phyloP scores from a whole-genome alignment of 2,113 vertebrate genomes.

The Peromyscus polionotus region DNA sequence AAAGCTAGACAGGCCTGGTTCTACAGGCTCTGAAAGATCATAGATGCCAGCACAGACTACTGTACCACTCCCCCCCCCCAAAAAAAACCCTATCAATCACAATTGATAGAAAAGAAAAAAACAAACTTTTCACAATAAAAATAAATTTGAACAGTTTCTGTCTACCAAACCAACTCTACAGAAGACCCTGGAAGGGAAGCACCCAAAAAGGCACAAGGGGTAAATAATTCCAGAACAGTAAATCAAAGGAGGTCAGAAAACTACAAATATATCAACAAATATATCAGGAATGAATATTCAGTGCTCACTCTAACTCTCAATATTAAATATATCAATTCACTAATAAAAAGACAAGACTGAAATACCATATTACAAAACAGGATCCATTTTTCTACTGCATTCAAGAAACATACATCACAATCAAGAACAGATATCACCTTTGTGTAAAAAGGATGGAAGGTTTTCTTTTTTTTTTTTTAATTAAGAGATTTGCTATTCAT shows the following conservation, averaged over 20 bases:
- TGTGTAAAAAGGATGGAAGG: neutral
- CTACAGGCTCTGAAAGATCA: neutral
- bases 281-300: neutral
- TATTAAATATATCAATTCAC: neutral
- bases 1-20: neutral
- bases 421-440: neutral
- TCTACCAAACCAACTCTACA: neutral
- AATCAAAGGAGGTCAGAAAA: neutral
- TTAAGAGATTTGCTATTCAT: too few species aligned
- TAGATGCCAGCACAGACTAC: neutral
- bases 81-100: neutral
- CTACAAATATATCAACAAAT: neutral
- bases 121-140: neutral
- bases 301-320: neutral
- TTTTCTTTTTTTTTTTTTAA: too few species aligned
- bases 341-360: neutral
- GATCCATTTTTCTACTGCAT: neutral
- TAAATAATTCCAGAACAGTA: neutral
- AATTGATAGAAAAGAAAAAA: neutral
- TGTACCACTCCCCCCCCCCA: neutral
- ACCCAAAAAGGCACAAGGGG: neutral
- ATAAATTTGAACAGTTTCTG: neutral
- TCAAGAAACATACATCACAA: neutral
- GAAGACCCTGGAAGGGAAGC: neutral
- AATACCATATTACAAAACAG: neutral